Conservation (phyloP, 2,888 invertebrate genomes). For the Penaeus monodon region DNA sequence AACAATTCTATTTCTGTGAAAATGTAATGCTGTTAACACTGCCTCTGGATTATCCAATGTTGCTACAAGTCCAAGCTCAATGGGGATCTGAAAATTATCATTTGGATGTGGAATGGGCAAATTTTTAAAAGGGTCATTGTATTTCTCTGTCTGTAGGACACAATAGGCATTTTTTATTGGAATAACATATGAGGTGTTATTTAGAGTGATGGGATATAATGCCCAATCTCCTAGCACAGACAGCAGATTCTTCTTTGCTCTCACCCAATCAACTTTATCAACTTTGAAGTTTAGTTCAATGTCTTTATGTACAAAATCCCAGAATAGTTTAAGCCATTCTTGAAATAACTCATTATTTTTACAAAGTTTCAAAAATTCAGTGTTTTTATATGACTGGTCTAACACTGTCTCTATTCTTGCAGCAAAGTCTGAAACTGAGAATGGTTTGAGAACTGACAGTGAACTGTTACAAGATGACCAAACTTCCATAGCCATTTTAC, state of each 20-base stretch:
- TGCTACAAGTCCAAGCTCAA: slow-evolving; percentile 20
- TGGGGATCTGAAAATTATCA: neutral
- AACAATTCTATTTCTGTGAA: slow-evolving; percentile 3
- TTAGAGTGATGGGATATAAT: slow-evolving; percentile 17
- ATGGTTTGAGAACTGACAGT: slow-evolving; percentile 12
- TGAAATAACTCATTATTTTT: neutral
- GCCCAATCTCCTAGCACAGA: slow-evolving; percentile 27
- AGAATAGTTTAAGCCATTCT: slow-evolving; percentile 11
- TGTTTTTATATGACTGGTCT: neutral
- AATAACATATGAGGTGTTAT: neutral
- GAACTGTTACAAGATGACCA: neutral
- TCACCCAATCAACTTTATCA: neutral
- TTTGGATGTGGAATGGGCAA: slow-evolving; percentile 26
- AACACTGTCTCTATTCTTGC: slow-evolving; percentile 9
- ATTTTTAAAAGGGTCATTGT: neutral
- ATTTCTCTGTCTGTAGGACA: neutral
- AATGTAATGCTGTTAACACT: slow-evolving; percentile 13
- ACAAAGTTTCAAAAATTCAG: neutral
- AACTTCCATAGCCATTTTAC: neutral
- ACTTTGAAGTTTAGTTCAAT: neutral
- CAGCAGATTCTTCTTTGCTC: slow-evolving; percentile 5
- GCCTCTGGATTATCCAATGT: slow-evolving; percentile 17
- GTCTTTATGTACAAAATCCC: slow-evolving; percentile 20
- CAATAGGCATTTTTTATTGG: slow-evolving; percentile 23
- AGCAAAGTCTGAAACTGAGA: slow-evolving; percentile 19